These are phyloP conservation scores for Cetoscarus ocellatus DNA, from an alignment of 2,797 vertebrate species.

Conservation along the genomic window DNA sequence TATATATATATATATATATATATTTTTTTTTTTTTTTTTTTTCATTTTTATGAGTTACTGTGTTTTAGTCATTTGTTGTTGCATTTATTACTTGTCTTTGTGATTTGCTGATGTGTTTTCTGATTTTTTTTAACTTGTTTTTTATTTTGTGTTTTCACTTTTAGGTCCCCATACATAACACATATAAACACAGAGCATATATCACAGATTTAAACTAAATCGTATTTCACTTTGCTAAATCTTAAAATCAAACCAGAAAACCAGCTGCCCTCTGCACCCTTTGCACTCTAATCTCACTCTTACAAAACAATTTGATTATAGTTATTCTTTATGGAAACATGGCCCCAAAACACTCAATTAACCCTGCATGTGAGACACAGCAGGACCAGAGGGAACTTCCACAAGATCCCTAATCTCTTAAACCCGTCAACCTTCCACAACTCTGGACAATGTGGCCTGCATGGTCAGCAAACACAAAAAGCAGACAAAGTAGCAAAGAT, in stretches of 20 bases:
- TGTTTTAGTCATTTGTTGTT: too few relatives aligned
- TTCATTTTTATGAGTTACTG: too few relatives aligned
- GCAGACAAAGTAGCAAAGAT: slow-evolving; percentile 34
- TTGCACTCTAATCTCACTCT: slow-evolving; percentile 5
- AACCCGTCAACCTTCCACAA: slow-evolving; percentile 37
- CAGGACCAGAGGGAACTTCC: slow-evolving; percentile 41
- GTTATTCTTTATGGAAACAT: slow-evolving; percentile 16
- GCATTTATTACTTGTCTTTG: too few relatives aligned
- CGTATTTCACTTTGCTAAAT: neutral
- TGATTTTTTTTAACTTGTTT: too few relatives aligned
- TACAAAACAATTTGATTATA: slow-evolving; percentile 15
- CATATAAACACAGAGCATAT: neutral
- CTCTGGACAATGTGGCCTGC: slow-evolving; percentile 40
- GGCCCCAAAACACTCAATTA: slow-evolving; percentile 33
- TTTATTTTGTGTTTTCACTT: too few relatives aligned
- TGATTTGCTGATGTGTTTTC: too few relatives aligned
- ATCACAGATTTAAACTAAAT: neutral
- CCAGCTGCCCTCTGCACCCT: slow-evolving; percentile 17
- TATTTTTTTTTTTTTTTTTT: too few relatives aligned
- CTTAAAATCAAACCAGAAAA: slow-evolving; percentile 22
- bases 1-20: too few relatives aligned
- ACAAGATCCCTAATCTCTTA: slow-evolving; percentile 29
- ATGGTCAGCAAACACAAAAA: slow-evolving; percentile 44
- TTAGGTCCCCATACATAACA: too few relatives aligned
- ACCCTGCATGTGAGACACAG: slow-evolving; percentile 37